Evolutionary conservation across 2,888 invertebrate genomes (phyloP).

Genomic region (Melangyna quadrimaculata): DNA sequence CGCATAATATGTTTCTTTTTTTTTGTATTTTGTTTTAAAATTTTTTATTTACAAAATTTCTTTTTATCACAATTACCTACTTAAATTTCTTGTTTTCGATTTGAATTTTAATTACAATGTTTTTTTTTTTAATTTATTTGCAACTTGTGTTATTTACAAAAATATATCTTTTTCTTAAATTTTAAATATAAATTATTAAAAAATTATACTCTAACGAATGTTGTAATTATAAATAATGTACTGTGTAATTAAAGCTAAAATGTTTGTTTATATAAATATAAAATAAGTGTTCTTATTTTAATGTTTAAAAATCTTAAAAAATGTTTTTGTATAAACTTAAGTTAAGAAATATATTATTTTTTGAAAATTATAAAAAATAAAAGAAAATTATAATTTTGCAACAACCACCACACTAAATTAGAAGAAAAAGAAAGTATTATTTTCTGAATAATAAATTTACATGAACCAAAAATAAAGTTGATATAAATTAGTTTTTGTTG

Average conservation of each 20-base stretch:
- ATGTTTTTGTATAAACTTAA: background rate
- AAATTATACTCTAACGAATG: background rate
- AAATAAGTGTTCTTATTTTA: background rate
- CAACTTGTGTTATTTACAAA: slow-evolving; percentile 44
- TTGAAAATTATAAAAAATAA: background rate
- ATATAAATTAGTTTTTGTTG: too few relatives aligned
- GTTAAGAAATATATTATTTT: background rate
- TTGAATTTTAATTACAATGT: slow-evolving; percentile 44
- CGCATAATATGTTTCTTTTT: background rate
- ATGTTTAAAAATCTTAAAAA: background rate
- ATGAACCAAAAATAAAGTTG: background rate
- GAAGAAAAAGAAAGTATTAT: background rate
- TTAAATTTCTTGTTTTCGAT: slow-evolving; percentile 18
- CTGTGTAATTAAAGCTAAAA: background rate
- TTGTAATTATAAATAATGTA: background rate
- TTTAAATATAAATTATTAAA: background rate
- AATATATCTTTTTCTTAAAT: slow-evolving; percentile 23
- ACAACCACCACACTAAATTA: background rate
- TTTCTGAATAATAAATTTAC: background rate
- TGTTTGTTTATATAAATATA: background rate
- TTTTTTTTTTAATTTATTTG: slow-evolving; percentile 3
- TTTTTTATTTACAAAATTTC: slow-evolving; percentile 64
- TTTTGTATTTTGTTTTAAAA: background rate
- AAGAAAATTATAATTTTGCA: background rate
- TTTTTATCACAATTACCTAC: slow-evolving; percentile 68